Percentiles rank a stretch among this genome's conserved stretches.
Evolutionary conservation across 2,113 vertebrate genomes (phyloP).

Genomic region (Andinoacara biseriatus): DNA sequence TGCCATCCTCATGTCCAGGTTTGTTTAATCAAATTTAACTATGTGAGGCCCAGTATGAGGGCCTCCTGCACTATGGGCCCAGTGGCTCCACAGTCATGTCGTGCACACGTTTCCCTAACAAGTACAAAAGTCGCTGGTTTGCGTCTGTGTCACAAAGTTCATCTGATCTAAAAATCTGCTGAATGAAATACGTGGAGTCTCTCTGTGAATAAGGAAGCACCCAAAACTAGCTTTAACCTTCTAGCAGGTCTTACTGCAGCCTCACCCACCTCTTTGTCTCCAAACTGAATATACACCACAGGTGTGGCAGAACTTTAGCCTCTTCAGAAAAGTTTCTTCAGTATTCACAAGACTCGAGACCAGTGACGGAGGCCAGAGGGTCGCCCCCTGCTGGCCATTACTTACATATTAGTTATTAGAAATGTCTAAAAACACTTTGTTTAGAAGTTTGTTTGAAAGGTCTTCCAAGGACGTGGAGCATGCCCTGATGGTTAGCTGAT

Average conservation of each 20-base stretch:
- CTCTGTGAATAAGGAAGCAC: not conserved
- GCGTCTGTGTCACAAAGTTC: not conserved
- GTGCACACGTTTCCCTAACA: not conserved
- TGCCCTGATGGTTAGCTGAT: not conserved
- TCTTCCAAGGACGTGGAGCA: not conserved
- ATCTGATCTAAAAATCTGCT: not conserved
- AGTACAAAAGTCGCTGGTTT: not conserved
- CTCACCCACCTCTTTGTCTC: not conserved
- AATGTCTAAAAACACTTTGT: not conserved
- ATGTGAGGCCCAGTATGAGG: not conserved
- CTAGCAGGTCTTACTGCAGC: not conserved
- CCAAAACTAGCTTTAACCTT: not conserved
- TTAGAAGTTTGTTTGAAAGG: not conserved
- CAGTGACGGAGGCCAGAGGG: not conserved
- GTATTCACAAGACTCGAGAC: not conserved
- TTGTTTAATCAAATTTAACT: not conserved
- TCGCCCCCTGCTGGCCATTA: not conserved
- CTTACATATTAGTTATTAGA: too few species aligned
- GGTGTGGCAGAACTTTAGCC: not conserved
- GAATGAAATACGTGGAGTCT: not conserved
- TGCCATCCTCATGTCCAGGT: fast-evolving
- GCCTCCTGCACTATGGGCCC: not conserved
- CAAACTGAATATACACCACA: too few species aligned
- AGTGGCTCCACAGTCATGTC: fast-evolving
- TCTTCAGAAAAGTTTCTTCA: not conserved